phyloP scores from a whole-genome alignment of 2,113 vertebrate genomes.

The Python bivittatus region DNA sequence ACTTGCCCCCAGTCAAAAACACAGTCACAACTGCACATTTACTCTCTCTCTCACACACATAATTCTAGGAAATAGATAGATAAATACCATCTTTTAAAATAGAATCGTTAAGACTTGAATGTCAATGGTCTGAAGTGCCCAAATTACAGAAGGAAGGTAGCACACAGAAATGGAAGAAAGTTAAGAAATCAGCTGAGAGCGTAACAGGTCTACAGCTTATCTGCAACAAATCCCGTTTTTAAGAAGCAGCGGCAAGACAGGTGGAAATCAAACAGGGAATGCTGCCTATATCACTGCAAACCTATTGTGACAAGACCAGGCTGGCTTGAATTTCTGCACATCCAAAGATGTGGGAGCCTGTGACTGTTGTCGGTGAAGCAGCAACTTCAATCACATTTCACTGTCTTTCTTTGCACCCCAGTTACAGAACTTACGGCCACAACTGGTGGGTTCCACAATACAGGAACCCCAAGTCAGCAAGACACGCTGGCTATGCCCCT shows the following conservation, averaged over 20 bases:
- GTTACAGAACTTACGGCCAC: neutral
- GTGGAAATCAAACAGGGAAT: neutral
- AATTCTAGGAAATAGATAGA: slow-evolving; percentile 40
- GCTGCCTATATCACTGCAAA: neutral
- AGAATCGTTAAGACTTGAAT: too few species aligned
- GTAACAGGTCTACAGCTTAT: neutral
- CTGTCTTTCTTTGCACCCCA: neutral
- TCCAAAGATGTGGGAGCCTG: neutral
- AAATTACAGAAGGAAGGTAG: slow-evolving; percentile 68
- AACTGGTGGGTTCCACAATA: neutral
- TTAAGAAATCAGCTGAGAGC: neutral
- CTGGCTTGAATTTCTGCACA: neutral
- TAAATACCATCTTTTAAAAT: slow-evolving; percentile 58
- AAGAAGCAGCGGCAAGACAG: neutral
- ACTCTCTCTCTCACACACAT: neutral
- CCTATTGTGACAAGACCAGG: too few species aligned
- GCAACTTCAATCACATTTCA: neutral
- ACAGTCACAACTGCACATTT: too few species aligned
- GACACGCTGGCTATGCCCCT: neutral
- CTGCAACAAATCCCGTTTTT: neutral
- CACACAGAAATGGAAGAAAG: slow-evolving; percentile 11
- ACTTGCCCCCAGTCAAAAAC: neutral
- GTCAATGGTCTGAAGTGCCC: slow-evolving; percentile 7
- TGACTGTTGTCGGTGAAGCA: neutral
- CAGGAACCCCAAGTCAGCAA: neutral